Conservation (phyloP, 2,797 vertebrate species). For the Myotis vivesi region DNA sequence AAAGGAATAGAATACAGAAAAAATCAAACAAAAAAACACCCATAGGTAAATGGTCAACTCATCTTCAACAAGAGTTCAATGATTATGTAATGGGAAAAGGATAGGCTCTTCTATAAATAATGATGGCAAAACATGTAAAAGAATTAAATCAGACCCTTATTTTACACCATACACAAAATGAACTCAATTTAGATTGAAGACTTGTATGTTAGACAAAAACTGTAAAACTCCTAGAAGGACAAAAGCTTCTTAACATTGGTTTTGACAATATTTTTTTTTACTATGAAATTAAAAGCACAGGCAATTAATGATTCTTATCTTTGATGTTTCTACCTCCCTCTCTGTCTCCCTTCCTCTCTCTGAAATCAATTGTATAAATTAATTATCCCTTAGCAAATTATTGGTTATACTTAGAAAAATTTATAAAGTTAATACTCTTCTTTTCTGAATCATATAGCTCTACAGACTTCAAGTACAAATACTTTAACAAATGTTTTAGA, state of each 20-base stretch:
- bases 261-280: not conserved
- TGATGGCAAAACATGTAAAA: not conserved
- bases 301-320: not conserved
- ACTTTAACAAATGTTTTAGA: not conserved
- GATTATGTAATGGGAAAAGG: not conserved
- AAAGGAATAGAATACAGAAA: not conserved
- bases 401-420: not conserved
- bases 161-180: not conserved
- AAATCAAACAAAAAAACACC: not conserved
- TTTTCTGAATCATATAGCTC: not conserved
- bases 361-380: not conserved
- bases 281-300: not conserved
- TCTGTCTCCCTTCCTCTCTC: too few species aligned
- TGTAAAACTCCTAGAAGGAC: not conserved
- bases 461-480: too few species aligned
- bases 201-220: not conserved
- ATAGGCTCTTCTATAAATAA: not conserved
- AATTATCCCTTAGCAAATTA: not conserved
- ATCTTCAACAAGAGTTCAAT: not conserved
- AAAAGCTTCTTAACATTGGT: not conserved
- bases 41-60: not conserved
- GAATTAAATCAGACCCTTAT: not conserved
- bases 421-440: not conserved
- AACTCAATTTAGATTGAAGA: not conserved
- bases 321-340: too few species aligned